These are phyloP conservation scores for Pangasius macronema DNA, from an alignment of 2,797 vertebrate species.

Conservation along the genomic window DNA sequence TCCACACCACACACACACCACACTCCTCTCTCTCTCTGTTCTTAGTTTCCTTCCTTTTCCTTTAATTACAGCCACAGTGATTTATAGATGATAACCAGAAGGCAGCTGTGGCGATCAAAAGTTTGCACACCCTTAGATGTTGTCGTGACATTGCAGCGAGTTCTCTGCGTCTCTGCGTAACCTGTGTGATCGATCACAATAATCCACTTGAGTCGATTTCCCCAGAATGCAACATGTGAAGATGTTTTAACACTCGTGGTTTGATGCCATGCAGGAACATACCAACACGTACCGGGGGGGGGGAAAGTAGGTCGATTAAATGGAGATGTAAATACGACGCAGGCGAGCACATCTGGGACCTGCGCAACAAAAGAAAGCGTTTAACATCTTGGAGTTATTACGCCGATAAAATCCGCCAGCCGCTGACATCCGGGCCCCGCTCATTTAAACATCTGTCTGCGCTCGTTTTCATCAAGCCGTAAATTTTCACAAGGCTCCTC, in stretches of 20 bases:
- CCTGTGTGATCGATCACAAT: background rate
- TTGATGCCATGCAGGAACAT: background rate
- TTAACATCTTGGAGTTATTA: constrained; percentile 44
- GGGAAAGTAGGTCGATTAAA: background rate
- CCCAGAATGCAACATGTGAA: background rate
- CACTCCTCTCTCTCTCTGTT: background rate
- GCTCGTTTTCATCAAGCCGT: constrained; percentile 2
- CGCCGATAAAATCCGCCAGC: constrained; percentile 10
- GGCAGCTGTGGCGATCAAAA: background rate
- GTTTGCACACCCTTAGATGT: background rate
- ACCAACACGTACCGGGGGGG: background rate
- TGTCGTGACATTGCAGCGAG: background rate
- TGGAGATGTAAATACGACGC: constrained; percentile 20
- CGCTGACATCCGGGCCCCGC: background rate
- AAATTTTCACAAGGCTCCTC: constrained; percentile 15
- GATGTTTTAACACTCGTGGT: background rate
- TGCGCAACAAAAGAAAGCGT: background rate
- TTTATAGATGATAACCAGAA: background rate
- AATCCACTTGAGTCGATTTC: background rate
- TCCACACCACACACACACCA: constrained; percentile 3
- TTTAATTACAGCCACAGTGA: constrained; percentile 23
- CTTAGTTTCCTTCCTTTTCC: background rate
- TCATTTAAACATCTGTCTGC: constrained; percentile 10
- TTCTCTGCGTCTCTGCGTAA: background rate
- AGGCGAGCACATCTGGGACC: constrained; percentile 19